Conservation (phyloP, 2,888 invertebrate genomes). For the Fragum fragum region DNA sequence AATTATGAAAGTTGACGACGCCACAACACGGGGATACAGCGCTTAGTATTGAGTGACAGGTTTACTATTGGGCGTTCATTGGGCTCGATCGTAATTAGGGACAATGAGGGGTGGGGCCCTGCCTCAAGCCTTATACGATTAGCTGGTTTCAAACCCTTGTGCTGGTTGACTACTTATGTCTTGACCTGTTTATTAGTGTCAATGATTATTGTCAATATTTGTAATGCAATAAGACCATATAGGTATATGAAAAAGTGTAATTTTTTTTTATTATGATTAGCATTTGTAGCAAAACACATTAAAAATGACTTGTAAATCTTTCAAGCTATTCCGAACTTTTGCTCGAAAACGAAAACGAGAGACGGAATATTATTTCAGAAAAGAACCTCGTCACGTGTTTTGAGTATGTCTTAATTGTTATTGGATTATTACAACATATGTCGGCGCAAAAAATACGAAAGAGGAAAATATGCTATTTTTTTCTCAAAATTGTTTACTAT, state of each 20-base stretch:
- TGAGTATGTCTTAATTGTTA: background rate
- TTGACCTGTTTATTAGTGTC: too few relatives aligned
- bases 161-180: background rate
- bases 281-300: too few relatives aligned
- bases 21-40: background rate
- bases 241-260: too few relatives aligned
- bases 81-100: conserved; percentile 18
- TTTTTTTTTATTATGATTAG: too few relatives aligned
- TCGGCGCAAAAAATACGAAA: background rate
- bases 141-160: background rate
- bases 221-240: too few relatives aligned
- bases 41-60: conserved; percentile 7
- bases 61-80: conserved; percentile 6
- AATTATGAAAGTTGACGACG: conserved; percentile 10
- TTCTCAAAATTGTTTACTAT: too few relatives aligned
- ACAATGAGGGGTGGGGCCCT: conserved; percentile 19
- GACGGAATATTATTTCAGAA: too few relatives aligned
- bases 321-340: background rate
- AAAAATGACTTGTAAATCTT: too few relatives aligned
- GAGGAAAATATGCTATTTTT: too few relatives aligned
- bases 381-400: too few relatives aligned
- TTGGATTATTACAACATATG: background rate
- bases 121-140: conserved; percentile 21
- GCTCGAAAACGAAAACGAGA: background rate
- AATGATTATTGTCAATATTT: too few relatives aligned